phyloP scores from a whole-genome alignment of 2,888 invertebrate genomes.

The Chrysomela aeneicollis region DNA sequence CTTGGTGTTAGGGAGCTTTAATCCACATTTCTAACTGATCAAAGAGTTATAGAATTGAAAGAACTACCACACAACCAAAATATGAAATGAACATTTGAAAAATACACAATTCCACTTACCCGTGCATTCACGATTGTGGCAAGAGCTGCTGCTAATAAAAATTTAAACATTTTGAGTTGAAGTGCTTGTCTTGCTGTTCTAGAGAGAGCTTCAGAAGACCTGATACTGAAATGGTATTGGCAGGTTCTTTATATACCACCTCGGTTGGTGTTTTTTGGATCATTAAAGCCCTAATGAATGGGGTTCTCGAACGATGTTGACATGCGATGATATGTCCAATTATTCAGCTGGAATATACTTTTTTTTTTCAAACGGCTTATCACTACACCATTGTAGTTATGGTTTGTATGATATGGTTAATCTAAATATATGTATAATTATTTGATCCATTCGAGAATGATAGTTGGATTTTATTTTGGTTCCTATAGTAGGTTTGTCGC shows the following conservation, averaged over 20 bases:
- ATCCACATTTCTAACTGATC: too few relatives aligned
- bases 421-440: too few relatives aligned
- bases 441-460: too few relatives aligned
- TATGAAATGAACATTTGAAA: background rate
- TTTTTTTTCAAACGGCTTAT: too few relatives aligned
- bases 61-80: too few relatives aligned
- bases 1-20: too few relatives aligned
- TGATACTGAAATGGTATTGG: background rate
- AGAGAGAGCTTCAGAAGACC: background rate
- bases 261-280: background rate
- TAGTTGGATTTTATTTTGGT: too few relatives aligned
- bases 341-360: background rate
- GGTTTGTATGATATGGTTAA: too few relatives aligned
- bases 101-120: background rate
- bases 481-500: too few relatives aligned
- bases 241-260: background rate
- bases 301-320: background rate
- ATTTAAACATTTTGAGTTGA: background rate
- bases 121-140: background rate
- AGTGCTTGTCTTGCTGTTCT: background rate
- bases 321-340: slow-evolving; percentile 3
- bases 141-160: background rate
- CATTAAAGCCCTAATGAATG: background rate
- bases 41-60: too few relatives aligned
- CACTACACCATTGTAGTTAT: too few relatives aligned